Evolutionary conservation across 2,888 invertebrate species (phyloP).

Genomic region (Salticus scenicus): DNA sequence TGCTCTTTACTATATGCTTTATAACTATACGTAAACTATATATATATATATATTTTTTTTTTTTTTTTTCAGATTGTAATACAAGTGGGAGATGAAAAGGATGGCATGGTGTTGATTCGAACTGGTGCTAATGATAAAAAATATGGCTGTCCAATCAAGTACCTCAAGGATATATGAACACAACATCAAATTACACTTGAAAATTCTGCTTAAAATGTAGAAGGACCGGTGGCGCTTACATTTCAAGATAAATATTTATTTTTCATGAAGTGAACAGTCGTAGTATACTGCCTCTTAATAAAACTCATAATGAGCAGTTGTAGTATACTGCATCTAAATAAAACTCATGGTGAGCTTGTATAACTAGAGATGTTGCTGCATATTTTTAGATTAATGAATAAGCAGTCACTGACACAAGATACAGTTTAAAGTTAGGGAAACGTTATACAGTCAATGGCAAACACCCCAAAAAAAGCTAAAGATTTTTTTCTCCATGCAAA

Average conservation of each 20-base stretch:
- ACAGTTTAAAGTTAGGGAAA: too few species aligned
- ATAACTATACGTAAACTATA: too few species aligned
- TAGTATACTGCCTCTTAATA: constrained; percentile 30
- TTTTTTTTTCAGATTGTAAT: constrained; percentile 84
- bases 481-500: too few species aligned
- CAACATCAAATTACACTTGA: neutral
- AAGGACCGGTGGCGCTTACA: constrained; percentile 14
- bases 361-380: constrained; percentile 45
- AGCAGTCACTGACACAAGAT: too few species aligned
- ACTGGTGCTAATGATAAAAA: constrained; percentile 94
- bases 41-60: too few species aligned
- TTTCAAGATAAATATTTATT: constrained; percentile 53
- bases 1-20: too few species aligned
- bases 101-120: constrained; percentile 94
- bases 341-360: constrained; percentile 41
- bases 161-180: constrained; percentile 87
- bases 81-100: constrained; percentile 90
- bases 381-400: too few species aligned
- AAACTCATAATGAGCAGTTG: too few species aligned
- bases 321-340: too few species aligned
- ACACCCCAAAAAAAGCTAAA: too few species aligned
- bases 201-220: neutral
- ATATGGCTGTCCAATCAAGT: constrained; percentile 90
- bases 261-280: constrained; percentile 44
- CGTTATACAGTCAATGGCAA: too few species aligned